Evolutionary conservation across 2,888 invertebrate genomes (phyloP).

Genomic region (Myopa testacea): DNA sequence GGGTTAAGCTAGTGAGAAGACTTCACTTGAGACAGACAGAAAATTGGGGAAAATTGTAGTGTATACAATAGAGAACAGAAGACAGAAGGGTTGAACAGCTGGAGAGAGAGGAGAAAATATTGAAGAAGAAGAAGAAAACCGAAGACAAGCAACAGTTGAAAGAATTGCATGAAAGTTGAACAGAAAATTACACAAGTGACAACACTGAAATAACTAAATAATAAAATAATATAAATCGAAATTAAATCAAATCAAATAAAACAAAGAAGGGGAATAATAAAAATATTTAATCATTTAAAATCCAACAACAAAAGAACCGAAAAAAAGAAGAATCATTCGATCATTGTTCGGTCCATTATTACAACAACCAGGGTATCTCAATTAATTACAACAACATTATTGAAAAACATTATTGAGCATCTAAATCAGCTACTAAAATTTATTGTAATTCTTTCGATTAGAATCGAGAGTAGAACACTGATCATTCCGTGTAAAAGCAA

Average conservation of each 20-base stretch:
- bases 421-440: not conserved
- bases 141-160: not conserved
- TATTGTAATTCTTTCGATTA: not conserved
- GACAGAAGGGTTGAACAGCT: not conserved
- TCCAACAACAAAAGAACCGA: no score
- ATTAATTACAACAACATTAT: no score
- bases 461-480: not conserved
- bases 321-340: no score
- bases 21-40: no score
- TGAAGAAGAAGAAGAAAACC: not conserved
- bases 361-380: no score
- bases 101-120: not conserved
- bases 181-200: not conserved
- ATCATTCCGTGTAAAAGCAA: constrained; percentile 9
- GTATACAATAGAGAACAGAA: no score
- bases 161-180: not conserved
- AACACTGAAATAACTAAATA: not conserved
- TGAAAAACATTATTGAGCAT: not conserved
- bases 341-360: no score
- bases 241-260: not conserved
- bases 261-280: not conserved
- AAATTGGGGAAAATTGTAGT: no score
- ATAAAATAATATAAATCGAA: not conserved
- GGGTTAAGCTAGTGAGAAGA: no score
- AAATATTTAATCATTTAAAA: not conserved